These are phyloP conservation scores for Phylloscopus whistleri DNA, from an alignment of 2,113 vertebrate genomes.

Conservation along the genomic window DNA sequence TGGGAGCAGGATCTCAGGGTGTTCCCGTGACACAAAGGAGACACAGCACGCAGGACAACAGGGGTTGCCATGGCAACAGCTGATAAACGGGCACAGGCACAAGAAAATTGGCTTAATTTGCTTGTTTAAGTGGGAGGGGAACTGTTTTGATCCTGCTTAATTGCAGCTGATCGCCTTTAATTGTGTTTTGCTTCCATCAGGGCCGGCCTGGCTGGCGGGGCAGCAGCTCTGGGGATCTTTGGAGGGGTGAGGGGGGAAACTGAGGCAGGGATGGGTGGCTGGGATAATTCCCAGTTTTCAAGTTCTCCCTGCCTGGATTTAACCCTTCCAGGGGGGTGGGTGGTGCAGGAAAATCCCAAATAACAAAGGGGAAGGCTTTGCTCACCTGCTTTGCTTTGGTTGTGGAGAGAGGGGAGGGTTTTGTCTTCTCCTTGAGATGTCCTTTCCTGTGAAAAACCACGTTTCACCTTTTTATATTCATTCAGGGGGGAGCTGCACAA, in stretches of 20 bases:
- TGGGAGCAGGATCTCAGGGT: background rate
- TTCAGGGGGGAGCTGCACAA: background rate
- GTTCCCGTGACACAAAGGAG: background rate
- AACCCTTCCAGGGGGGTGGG: background rate
- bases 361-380: too few species aligned
- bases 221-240: background rate
- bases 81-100: conserved; percentile 22
- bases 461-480: too few species aligned
- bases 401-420: background rate
- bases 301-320: background rate
- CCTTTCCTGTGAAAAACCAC: too few species aligned
- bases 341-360: background rate
- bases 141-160: conserved; percentile 30
- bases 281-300: background rate
- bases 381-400: background rate
- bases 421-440: background rate
- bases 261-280: background rate
- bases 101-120: conserved; percentile 27
- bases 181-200: background rate
- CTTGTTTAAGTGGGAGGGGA: conserved; percentile 50
- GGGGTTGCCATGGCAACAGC: conserved; percentile 15
- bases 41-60: conserved; percentile 14
- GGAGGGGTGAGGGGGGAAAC: background rate
- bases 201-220: background rate
- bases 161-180: conserved; percentile 16